A percentile compares a stretch with the other conserved stretches of the same genome.
Evolutionary conservation across 2,797 vertebrate species (phyloP).

Genomic region (Sardinella longiceps): DNA sequence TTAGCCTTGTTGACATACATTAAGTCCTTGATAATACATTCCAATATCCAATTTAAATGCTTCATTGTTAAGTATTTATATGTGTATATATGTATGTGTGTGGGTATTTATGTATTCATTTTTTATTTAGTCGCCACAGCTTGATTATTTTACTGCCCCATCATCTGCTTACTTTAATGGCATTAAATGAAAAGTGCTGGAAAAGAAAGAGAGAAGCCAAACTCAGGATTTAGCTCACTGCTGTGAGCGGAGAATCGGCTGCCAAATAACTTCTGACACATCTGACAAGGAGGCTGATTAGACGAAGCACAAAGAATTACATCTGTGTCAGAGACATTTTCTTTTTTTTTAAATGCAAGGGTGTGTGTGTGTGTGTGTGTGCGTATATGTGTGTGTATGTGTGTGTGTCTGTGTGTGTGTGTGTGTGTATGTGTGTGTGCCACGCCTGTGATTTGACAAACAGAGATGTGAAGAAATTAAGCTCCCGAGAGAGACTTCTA

Average conservation of each 20-base stretch:
- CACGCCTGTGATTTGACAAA: constrained; percentile 11
- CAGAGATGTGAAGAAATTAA: neutral
- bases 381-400: constrained; percentile 16
- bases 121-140: no score
- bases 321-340: constrained; percentile 65
- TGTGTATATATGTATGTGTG: no score
- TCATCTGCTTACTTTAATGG: neutral
- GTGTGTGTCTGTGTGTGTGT: constrained; percentile 23
- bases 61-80: no score
- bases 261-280: constrained; percentile 70
- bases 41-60: no score
- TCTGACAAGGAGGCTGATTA: constrained; percentile 68
- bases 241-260: constrained; percentile 61
- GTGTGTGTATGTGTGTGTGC: neutral
- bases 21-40: no score
- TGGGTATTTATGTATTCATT: no score
- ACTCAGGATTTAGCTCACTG: constrained; percentile 32
- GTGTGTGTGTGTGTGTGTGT: neutral
- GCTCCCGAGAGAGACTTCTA: neutral
- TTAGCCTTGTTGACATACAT: no score
- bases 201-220: neutral
- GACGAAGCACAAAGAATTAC: constrained; percentile 65
- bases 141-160: no score
- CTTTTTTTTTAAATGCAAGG: constrained; percentile 22
- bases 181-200: neutral